A percentile compares a stretch with the other conserved stretches of the same genome.
phyloP scores from a whole-genome alignment of 2,113 vertebrate genomes.

The Bos indicus region DNA sequence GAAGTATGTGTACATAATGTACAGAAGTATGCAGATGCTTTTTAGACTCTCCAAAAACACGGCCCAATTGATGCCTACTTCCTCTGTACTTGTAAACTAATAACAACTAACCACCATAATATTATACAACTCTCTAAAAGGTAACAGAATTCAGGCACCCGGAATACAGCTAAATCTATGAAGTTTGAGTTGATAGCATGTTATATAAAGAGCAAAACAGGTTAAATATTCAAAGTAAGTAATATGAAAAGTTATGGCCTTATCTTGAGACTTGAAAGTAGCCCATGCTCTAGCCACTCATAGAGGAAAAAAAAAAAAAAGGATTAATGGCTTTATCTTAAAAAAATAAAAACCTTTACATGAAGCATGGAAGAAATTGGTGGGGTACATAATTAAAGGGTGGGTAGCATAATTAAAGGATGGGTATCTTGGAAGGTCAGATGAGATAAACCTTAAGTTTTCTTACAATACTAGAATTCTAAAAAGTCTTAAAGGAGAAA shows the following conservation, averaged over 20 bases:
- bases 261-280: neutral
- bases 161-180: neutral
- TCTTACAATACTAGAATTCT: neutral
- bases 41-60: neutral
- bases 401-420: neutral
- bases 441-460: neutral
- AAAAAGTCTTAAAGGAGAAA: neutral
- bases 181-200: neutral
- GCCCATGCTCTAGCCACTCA: neutral
- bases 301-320: neutral
- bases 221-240: conserved; percentile 1
- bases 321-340: neutral
- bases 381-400: neutral
- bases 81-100: neutral
- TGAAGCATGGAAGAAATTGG: neutral
- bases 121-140: neutral
- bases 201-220: neutral
- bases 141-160: neutral
- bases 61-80: neutral
- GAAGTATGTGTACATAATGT: neutral
- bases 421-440: neutral
- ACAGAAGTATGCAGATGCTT: neutral
- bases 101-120: neutral
- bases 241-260: neutral
- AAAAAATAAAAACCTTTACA: neutral